Percentiles rank a stretch among this genome's conserved stretches.
phyloP scores from a whole-genome alignment of 1,140 invertebrate species.

The Drosophila lacteicornis region DNA sequence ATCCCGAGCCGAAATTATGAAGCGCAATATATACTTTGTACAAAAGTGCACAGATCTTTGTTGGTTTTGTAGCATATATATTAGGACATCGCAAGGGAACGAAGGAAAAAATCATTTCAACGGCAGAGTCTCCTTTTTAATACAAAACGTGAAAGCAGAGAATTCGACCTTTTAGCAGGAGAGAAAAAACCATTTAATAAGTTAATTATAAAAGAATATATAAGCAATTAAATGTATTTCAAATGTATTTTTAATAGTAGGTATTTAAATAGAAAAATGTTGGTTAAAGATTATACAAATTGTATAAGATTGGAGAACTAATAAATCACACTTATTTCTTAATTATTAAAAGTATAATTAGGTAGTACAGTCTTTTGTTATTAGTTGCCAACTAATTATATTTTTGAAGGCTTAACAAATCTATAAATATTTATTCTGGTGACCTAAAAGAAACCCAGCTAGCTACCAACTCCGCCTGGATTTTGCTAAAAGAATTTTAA shows the following conservation, averaged over 20 bases:
- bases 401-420: background rate
- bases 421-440: background rate
- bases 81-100: constrained; percentile 5
- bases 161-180: background rate
- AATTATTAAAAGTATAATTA: background rate
- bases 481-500: constrained; percentile 13
- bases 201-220: too few relatives aligned
- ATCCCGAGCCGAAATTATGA: constrained; percentile 39
- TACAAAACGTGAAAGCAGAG: background rate
- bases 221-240: too few relatives aligned
- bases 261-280: background rate
- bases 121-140: constrained; percentile 6
- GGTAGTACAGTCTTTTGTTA: background rate
- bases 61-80: constrained; percentile 4
- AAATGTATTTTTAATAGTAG: constrained; percentile 7
- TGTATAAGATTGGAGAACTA: background rate
- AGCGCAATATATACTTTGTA: constrained; percentile 14
- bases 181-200: background rate
- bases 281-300: background rate
- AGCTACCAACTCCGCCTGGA: background rate
- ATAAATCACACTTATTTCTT: background rate
- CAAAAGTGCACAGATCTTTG: constrained; percentile 27
- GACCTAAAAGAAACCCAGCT: background rate
- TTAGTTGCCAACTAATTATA: too few relatives aligned
- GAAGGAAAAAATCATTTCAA: constrained; percentile 15